Conservation (phyloP, 2,797 vertebrate genomes). For the Oceanodroma leucorhoa region DNA sequence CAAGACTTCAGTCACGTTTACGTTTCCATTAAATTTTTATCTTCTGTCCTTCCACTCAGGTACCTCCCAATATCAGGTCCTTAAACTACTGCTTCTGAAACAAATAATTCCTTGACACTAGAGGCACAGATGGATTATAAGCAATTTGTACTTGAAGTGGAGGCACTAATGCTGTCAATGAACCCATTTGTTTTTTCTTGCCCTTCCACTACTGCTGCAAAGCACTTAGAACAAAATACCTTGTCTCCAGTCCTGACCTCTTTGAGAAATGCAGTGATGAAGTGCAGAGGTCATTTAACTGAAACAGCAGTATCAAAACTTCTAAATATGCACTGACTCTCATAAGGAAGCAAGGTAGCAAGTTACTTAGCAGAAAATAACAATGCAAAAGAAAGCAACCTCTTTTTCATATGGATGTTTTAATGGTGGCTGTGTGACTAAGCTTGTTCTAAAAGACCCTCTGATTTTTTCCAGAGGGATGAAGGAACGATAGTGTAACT, state of each 20-base stretch:
- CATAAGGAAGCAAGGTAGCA: background rate
- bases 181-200: background rate
- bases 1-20: background rate
- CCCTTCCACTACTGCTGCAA: background rate
- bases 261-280: background rate
- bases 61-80: background rate
- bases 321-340: background rate
- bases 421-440: background rate
- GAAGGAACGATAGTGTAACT: background rate
- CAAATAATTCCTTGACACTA: constrained; percentile 13
- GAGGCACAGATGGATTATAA: constrained; percentile 16
- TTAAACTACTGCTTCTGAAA: background rate
- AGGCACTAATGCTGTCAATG: background rate
- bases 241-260: background rate
- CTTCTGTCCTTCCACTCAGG: background rate
- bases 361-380: background rate
- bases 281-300: background rate
- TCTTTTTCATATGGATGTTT: background rate
- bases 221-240: background rate
- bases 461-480: background rate
- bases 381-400: background rate
- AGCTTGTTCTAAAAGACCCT: background rate
- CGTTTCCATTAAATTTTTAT: background rate
- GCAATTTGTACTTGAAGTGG: constrained; percentile 20
- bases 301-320: background rate